Percentiles rank a stretch among this genome's conserved stretches.
These are phyloP conservation scores for Columba livia DNA, from an alignment of 2,113 vertebrate species.

Conservation along the genomic window DNA sequence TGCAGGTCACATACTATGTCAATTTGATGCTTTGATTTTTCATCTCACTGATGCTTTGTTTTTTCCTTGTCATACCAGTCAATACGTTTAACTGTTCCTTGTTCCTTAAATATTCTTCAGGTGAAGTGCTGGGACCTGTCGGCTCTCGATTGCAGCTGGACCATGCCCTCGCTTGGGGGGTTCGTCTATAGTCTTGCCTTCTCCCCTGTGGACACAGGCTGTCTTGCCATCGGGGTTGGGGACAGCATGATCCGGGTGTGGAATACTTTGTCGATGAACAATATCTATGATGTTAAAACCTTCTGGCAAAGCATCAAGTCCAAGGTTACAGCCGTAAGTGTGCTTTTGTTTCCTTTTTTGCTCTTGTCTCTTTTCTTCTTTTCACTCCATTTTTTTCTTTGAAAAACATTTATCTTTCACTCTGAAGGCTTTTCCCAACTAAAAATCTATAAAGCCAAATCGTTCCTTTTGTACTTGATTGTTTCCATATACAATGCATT, in stretches of 20 bases:
- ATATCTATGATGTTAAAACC: slow-evolving; percentile 85
- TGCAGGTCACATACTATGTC: background rate
- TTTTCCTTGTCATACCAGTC: background rate
- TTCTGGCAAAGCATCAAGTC: slow-evolving; percentile 97
- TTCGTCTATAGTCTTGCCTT: slow-evolving; percentile 90
- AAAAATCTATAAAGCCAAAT: background rate
- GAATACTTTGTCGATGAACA: slow-evolving; percentile 89
- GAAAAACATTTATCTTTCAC: background rate
- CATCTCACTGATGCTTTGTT: background rate
- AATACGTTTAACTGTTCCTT: background rate
- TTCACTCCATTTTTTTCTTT: background rate
- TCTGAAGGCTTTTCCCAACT: background rate
- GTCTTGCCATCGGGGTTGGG: slow-evolving; percentile 89
- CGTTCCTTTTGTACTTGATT: background rate
- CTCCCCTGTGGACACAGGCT: slow-evolving; percentile 87
- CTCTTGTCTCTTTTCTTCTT: background rate
- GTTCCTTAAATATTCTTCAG: slow-evolving; percentile 64
- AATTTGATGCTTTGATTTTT: background rate
- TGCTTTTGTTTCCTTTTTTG: background rate
- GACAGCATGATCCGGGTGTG: slow-evolving; percentile 95
- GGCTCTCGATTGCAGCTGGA: slow-evolving; percentile 90
- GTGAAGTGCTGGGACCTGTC: slow-evolving; percentile 94
- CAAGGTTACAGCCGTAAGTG: slow-evolving; percentile 94
- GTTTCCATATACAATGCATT: background rate
- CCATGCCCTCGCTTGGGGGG: slow-evolving; percentile 90